These are phyloP conservation scores for Apamea monoglypha DNA, from an alignment of 2,888 invertebrate genomes.

Conservation along the genomic window DNA sequence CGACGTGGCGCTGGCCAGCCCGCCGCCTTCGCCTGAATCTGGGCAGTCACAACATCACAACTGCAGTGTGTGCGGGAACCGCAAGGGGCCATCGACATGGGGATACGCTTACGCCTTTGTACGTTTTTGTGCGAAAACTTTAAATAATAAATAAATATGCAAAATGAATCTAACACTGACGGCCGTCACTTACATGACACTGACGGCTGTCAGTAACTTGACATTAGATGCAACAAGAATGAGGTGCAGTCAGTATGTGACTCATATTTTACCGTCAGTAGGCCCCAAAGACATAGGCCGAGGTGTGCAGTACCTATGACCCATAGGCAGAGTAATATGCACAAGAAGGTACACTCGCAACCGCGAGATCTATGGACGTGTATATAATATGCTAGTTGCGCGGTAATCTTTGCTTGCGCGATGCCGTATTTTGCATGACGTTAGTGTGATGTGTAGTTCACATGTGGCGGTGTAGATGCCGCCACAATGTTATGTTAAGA, in stretches of 20 bases:
- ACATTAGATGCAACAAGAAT: not conserved
- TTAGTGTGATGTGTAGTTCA: no score
- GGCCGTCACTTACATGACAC: not conserved
- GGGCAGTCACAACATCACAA: constrained; percentile 11
- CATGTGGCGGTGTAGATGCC: no score
- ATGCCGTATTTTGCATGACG: no score
- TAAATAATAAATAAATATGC: no score
- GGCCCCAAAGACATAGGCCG: not conserved
- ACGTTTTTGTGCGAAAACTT: no score
- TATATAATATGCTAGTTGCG: no score
- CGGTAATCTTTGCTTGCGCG: no score
- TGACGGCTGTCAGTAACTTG: not conserved
- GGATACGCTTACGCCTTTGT: no score
- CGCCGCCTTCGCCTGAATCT: constrained; percentile 81
- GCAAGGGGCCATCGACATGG: not conserved
- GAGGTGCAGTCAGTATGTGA: not conserved
- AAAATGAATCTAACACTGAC: not conserved
- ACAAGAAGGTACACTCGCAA: no score
- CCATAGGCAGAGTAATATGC: no score
- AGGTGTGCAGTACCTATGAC: not conserved
- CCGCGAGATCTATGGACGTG: no score
- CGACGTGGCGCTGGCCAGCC: constrained; percentile 82
- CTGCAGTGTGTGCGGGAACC: not conserved
- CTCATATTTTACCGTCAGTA: not conserved
- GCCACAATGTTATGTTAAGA: no score